Evolutionary conservation across 2,797 vertebrate species (phyloP), one percentile per base, ranked within the genome.

Genomic region (Bradypus variegatus): DNA sequence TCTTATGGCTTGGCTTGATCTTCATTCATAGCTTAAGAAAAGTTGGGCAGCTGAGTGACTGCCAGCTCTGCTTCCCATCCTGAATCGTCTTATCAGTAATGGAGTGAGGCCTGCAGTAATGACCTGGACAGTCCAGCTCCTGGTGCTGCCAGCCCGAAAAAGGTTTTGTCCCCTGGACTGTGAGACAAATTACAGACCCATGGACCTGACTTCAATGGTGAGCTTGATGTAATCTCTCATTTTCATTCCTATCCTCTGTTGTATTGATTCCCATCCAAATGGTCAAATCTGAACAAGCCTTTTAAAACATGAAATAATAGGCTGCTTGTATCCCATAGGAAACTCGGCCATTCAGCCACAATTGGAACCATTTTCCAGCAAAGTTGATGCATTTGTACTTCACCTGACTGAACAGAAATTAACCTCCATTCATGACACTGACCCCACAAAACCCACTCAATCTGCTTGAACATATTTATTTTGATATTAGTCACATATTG

Each of bases 231-330:
- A 50, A 86, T 88, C 53, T 50, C 75, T 81, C 16, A 87, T 92
- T 31, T 86, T 91, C 83, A 72, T 80, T 55, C 78, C 65, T 53
- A 38, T 85, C 58, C 36, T 94, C 87, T 77, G 48, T 73, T 88
- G 58, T 93, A 95, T 93, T 90, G 93, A 95, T 92, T 91, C 55
- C 48, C 69, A 92, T 83, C 86, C 91, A 95, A 95, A 94, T 38
- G 88, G 82, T 73, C 90, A 93, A 91, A 93, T 70, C 33, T 80
- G 90, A 95, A 91, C 60, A 79, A 94, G 90, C 38, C 86, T 95
- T 96, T 95, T 91, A 93, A 95, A 93, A 76, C 85, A 77, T 72
- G 90, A 93, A 95, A 94, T 95, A 94, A 94, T 72, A 96, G 93
- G 67, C 86, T 90, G 55, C 90, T 92, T 86, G 60, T 77, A 83